Conservation (phyloP, 2,113 vertebrate genomes). For the Cyrtonyx montezumae region DNA sequence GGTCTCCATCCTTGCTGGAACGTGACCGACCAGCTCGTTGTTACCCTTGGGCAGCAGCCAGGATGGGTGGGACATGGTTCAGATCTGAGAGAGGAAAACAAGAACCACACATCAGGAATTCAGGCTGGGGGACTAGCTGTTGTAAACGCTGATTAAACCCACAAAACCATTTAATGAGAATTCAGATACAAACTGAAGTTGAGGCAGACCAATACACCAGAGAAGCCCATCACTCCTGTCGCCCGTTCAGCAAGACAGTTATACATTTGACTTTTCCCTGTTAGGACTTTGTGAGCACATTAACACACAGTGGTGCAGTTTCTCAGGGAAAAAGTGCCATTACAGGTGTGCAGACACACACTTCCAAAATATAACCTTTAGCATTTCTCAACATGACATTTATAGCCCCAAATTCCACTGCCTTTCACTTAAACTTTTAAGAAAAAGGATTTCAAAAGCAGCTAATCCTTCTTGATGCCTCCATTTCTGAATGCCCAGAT, state of each 20-base stretch:
- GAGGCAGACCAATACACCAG: not conserved
- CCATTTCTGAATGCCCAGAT: conserved; percentile 21
- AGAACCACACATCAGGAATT: not conserved
- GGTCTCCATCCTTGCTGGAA: conserved; percentile 95
- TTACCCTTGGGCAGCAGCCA: conserved; percentile 87
- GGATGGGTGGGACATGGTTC: conserved; percentile 85
- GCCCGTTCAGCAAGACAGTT: not conserved
- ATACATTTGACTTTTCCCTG: not conserved
- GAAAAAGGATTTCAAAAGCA: conserved; percentile 20
- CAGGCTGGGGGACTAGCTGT: not conserved
- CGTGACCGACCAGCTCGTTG: conserved; percentile 84
- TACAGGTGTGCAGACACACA: not conserved
- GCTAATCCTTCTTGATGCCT: conserved; percentile 22
- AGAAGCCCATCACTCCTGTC: not conserved
- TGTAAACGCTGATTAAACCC: not conserved
- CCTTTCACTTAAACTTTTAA: conserved; percentile 29
- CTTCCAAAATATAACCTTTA: conserved; percentile 33
- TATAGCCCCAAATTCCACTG: not conserved
- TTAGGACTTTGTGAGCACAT: not conserved
- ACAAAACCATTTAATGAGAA: not conserved
- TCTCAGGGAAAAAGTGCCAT: not conserved
- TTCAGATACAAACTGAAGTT: not conserved
- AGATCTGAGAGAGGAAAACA: conserved; percentile 43
- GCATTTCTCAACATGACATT: not conserved
- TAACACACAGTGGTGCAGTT: not conserved